Evolutionary conservation across 2,888 invertebrate genomes (phyloP).

Genomic region (Osedax frankpressi): DNA sequence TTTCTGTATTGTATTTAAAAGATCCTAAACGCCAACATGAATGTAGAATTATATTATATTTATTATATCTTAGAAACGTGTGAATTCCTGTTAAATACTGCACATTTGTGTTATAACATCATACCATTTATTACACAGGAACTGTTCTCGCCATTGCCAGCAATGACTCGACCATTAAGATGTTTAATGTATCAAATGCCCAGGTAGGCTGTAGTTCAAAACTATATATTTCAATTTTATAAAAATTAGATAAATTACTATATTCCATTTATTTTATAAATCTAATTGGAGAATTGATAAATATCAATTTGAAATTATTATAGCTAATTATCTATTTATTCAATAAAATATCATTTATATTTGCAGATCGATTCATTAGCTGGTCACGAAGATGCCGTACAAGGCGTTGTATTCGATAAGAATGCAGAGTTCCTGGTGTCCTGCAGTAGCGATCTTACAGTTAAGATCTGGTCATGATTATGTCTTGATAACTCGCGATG

Average conservation of each 20-base stretch:
- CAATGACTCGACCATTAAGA: slow-evolving; percentile 43
- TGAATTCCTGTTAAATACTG: no score
- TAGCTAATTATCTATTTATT: neutral
- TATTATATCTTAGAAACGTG: no score
- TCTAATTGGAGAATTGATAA: neutral
- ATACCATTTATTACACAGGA: no score
- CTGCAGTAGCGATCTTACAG: slow-evolving; percentile 41
- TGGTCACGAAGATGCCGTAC: slow-evolving; percentile 46
- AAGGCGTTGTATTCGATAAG: slow-evolving; percentile 40
- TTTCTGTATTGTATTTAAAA: no score
- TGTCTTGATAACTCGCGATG: no score
- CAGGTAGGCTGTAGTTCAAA: slow-evolving; percentile 38
- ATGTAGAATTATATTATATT: no score
- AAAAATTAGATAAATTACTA: no score
- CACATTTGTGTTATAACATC: no score
- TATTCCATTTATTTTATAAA: neutral
- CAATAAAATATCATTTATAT: neutral
- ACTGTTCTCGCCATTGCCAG: slow-evolving; percentile 41
- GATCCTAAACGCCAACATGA: no score
- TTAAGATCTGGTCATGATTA: slow-evolving; percentile 41
- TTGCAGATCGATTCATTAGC: slow-evolving; percentile 36
- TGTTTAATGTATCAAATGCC: slow-evolving; percentile 42
- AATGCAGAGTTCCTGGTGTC: slow-evolving; percentile 43
- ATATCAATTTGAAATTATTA: neutral
- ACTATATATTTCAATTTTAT: no score